These are phyloP conservation scores for Muntiacus muntjak DNA, from an alignment of 2,113 vertebrate genomes.

Conservation along the genomic window DNA sequence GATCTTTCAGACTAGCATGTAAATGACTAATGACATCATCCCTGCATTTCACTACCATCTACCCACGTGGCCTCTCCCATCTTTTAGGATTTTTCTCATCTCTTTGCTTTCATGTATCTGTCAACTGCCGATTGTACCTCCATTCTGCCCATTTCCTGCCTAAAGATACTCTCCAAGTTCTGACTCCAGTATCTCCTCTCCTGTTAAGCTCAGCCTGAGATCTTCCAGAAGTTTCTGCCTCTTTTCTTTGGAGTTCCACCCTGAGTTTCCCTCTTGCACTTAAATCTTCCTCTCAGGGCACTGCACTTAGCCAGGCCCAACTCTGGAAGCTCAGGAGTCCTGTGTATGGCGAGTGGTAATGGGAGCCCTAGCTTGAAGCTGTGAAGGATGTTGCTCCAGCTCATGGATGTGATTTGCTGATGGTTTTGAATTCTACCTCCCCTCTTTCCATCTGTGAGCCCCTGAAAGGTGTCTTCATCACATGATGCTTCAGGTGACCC, in stretches of 20 bases:
- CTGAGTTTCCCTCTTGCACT: background rate
- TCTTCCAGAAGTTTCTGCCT: background rate
- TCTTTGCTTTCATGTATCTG: background rate
- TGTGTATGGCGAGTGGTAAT: fast-evolving
- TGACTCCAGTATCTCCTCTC: background rate
- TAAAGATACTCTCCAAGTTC: background rate
- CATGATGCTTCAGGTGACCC: fast-evolving
- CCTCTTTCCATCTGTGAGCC: background rate
- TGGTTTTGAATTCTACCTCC: background rate
- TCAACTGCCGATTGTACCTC: background rate
- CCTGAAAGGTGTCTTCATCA: background rate
- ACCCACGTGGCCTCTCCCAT: background rate
- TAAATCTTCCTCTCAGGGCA: background rate
- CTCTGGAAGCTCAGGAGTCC: background rate
- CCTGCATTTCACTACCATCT: too few relatives aligned
- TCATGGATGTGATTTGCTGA: background rate
- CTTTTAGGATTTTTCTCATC: background rate
- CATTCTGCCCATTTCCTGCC: background rate
- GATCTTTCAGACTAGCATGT: background rate
- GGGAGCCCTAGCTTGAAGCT: background rate
- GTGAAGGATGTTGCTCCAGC: background rate
- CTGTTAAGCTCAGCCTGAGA: background rate
- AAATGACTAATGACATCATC: background rate
- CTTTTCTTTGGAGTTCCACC: background rate
- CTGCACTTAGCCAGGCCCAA: background rate